Evolutionary conservation across 2,888 invertebrate genomes (phyloP).

Genomic region (Podabrus alpinus): DNA sequence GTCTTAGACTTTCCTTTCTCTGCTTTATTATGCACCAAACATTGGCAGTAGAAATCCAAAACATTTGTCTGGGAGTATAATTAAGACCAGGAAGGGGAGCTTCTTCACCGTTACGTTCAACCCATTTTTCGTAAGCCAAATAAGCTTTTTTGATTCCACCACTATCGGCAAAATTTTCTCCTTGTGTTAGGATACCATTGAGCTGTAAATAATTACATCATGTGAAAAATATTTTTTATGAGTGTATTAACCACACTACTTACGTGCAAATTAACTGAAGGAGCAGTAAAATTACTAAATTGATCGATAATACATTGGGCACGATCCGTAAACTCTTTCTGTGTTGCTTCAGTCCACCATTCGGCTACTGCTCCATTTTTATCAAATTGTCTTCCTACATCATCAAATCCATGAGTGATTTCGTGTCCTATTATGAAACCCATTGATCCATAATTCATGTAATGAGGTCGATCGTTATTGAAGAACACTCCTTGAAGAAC

Average conservation of each 20-base stretch:
- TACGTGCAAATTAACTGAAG: background rate
- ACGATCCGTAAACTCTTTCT: background rate
- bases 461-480: constrained; percentile 78
- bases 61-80: constrained; percentile 17
- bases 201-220: constrained; percentile 5
- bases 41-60: constrained; percentile 18
- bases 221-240: background rate
- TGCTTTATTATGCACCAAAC: constrained; percentile 5
- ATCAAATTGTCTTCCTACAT: constrained; percentile 13
- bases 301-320: background rate
- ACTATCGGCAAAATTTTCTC: constrained; percentile 15
- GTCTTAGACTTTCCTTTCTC: background rate
- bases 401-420: constrained; percentile 82
- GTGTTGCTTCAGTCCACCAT: constrained; percentile 60
- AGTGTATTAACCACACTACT: background rate
- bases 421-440: constrained; percentile 86
- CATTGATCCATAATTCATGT: constrained; percentile 85
- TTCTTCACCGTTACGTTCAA: constrained; percentile 2
- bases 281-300: background rate
- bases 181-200: constrained; percentile 8
- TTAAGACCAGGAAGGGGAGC: constrained; percentile 1
- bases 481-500: constrained; percentile 87
- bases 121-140: constrained; percentile 6
- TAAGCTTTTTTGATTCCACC: constrained; percentile 16
- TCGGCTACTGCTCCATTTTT: constrained; percentile 8